These are phyloP conservation scores for Liasis olivaceus DNA, from an alignment of 2,797 vertebrate species.

Conservation along the genomic window DNA sequence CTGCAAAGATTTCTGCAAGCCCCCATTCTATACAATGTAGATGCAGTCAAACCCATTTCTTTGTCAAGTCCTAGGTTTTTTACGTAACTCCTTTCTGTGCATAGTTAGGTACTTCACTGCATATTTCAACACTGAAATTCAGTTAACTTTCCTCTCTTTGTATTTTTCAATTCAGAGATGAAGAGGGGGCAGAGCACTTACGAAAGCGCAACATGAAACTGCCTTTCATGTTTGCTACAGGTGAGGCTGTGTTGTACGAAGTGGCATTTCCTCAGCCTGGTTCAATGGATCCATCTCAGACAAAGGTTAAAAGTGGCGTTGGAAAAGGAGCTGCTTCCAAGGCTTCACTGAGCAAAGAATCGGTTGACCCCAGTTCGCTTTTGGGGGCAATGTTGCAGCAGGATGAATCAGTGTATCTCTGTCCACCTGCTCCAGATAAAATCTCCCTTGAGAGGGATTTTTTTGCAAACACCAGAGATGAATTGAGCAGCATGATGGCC, in stretches of 20 bases:
- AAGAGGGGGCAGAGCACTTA: constrained; percentile 82
- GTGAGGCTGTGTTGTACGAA: constrained; percentile 82
- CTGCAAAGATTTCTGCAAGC: background rate
- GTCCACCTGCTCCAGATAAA: constrained; percentile 70
- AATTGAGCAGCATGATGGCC: constrained; percentile 50
- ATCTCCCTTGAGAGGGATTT: constrained; percentile 65
- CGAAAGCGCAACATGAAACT: constrained; percentile 75
- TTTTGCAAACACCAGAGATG: constrained; percentile 58
- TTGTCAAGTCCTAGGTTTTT: background rate
- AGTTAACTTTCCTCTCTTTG: constrained; percentile 22
- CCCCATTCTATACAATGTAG: background rate
- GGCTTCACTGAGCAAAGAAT: constrained; percentile 50
- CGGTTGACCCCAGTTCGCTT: constrained; percentile 74
- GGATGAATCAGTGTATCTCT: constrained; percentile 79
- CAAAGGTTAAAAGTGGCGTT: constrained; percentile 55
- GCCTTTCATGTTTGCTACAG: constrained; percentile 82
- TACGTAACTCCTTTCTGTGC: background rate
- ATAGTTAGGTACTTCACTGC: background rate
- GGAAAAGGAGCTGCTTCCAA: constrained; percentile 62
- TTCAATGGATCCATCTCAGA: constrained; percentile 65
- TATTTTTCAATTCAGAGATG: constrained; percentile 74
- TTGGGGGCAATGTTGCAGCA: constrained; percentile 76
- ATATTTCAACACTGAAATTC: background rate
- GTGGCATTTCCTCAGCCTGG: constrained; percentile 60
- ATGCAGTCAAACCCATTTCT: background rate